These are phyloP conservation scores for Dicranocentrus wangi DNA, from an alignment of 2,888 invertebrate genomes.

Conservation along the genomic window DNA sequence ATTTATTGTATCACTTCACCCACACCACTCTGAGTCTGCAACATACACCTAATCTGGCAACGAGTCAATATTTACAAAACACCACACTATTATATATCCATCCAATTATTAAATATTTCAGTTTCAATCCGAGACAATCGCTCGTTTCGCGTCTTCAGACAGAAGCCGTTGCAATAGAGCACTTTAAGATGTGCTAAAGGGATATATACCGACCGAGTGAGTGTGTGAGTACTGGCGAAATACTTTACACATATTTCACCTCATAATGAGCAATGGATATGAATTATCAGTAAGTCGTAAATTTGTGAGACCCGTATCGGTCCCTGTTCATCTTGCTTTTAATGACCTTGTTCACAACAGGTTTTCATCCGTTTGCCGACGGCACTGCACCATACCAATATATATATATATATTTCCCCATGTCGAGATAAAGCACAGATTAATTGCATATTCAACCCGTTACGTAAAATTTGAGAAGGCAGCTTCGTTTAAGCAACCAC, in stretches of 20 bases:
- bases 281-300: constrained; percentile 48
- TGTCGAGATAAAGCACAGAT: constrained; percentile 57
- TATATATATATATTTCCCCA: constrained; percentile 17
- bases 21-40: neutral
- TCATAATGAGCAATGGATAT: constrained; percentile 14
- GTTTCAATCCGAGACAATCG: neutral
- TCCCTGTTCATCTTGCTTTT: constrained; percentile 54
- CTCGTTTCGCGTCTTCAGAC: neutral
- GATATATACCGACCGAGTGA: no score
- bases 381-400: constrained; percentile 31
- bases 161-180: neutral
- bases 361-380: constrained; percentile 47
- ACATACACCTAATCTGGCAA: constrained; percentile 1
- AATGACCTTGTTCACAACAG: constrained; percentile 63
- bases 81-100: neutral
- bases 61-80: neutral
- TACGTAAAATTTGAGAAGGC: constrained; percentile 36
- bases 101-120: constrained; percentile 6
- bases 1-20: neutral
- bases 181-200: neutral
- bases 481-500: constrained; percentile 17
- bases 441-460: constrained; percentile 51
- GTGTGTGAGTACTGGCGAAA: constrained; percentile 32
- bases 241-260: constrained; percentile 8
- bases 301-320: constrained; percentile 54